Evolutionary conservation across 2,113 vertebrate genomes (phyloP), one percentile per base, ranked within the genome.

Genomic region (Cebidichthys violaceus): DNA sequence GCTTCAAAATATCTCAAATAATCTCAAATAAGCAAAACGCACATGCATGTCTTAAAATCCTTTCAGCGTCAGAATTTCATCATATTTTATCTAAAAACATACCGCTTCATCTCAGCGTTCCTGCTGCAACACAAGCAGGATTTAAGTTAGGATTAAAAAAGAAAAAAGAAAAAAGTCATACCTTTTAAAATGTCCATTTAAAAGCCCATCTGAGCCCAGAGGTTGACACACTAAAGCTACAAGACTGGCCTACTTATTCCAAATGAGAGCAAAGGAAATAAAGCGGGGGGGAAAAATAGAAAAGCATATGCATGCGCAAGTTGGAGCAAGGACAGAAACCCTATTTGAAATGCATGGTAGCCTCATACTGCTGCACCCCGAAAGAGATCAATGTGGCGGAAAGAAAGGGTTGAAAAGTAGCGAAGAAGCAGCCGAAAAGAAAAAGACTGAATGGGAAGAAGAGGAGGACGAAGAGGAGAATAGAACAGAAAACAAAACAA

Each of bases 301-400:
- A 43, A 24, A 69, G 27, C 78, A 39, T 64, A 45, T 20, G 9
- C 76, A 74, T 27, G 79, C 39, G 81, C 52, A 9, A 79, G 68
- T 75, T 81, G 70, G 61, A 86, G 81, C 33, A 33, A 73, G 59
- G 45, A 81, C 64, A 64, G 70, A 84, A 86, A 78, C 7, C 75
- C 74, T 70, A 9, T 79, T 83, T 85, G 66, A 45, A 79, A 81
- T 77, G 70, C 79, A 75, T 8, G 62, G 45, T 74, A 3, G 50
- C 87, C 62, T 84, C 83, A 85, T 75, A 22, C 74, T 79, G 87
- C 83, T 54, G 81, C 79, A 45, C 78, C n/a, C 68, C 31, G 4
- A 45, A 18, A 67, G 35, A 37, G 4, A 85, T 41, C 68, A 62
- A 20, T 7, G 59, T 3, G 37, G n/a, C 33, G 37, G 35, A 39